These are phyloP conservation scores for Rhodophaea formosa DNA, from an alignment of 2,888 invertebrate species.

Conservation along the genomic window DNA sequence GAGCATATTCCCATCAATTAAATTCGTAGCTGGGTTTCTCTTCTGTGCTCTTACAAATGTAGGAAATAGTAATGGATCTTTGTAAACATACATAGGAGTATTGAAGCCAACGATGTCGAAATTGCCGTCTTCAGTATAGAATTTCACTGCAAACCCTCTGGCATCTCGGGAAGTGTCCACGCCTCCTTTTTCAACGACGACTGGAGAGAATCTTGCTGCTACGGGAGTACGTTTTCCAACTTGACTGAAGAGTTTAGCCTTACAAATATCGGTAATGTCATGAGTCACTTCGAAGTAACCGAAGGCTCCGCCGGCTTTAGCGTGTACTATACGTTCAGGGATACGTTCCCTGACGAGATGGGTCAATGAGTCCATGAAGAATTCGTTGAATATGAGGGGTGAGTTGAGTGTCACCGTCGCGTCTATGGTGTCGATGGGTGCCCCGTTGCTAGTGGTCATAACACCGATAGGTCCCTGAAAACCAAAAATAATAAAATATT, in stretches of 20 bases:
- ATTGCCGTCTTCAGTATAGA: slow-evolving; percentile 93
- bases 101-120: slow-evolving; percentile 95
- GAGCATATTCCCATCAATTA: slow-evolving; percentile 93
- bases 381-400: slow-evolving; percentile 88
- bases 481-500: slow-evolving; percentile 30
- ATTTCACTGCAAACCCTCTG: slow-evolving; percentile 93
- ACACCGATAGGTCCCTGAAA: slow-evolving; percentile 72
- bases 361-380: slow-evolving; percentile 86
- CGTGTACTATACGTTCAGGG: slow-evolving; percentile 95
- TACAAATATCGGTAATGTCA: slow-evolving; percentile 87
- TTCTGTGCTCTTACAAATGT: slow-evolving; percentile 96
- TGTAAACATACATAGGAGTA: slow-evolving; percentile 93
- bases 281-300: slow-evolving; percentile 92
- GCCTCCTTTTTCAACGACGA: slow-evolving; percentile 91
- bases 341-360: slow-evolving; percentile 94
- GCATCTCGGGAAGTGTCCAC: slow-evolving; percentile 93
- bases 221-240: slow-evolving; percentile 89
- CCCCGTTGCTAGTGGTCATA: slow-evolving; percentile 88
- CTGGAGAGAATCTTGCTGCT: slow-evolving; percentile 88
- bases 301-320: slow-evolving; percentile 94
- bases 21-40: slow-evolving; percentile 92
- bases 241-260: slow-evolving; percentile 86
- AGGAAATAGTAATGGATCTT: slow-evolving; percentile 92
- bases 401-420: slow-evolving; percentile 89
- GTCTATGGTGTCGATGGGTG: slow-evolving; percentile 86